phyloP scores from a whole-genome alignment of 2,888 invertebrate genomes.

The Cephus rjabovi region DNA sequence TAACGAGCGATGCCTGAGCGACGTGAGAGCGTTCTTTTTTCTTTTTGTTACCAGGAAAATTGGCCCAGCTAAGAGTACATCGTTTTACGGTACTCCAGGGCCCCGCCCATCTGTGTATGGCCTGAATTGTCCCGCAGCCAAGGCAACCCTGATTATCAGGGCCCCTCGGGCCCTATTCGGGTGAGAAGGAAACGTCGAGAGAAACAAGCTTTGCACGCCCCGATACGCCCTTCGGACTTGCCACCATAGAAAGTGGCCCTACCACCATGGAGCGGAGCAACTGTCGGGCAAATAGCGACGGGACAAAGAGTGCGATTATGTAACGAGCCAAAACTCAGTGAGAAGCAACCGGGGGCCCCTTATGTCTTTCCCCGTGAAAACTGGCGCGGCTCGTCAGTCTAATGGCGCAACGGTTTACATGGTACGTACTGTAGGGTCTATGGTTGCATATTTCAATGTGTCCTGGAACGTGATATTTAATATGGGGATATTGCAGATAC shows the following conservation, averaged over 20 bases:
- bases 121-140: slow-evolving; percentile 55
- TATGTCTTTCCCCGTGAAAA: background rate
- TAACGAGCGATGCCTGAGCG: background rate
- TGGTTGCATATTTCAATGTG: background rate
- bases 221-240: slow-evolving; percentile 22
- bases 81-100: slow-evolving; percentile 19
- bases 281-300: slow-evolving; percentile 49
- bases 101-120: slow-evolving; percentile 54
- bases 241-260: slow-evolving; percentile 35
- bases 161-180: slow-evolving; percentile 17
- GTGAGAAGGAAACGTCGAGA: slow-evolving; percentile 25
- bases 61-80: slow-evolving; percentile 3
- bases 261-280: slow-evolving; percentile 48
- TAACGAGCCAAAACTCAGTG: background rate
- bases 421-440: background rate
- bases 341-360: background rate
- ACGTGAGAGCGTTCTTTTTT: background rate
- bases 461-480: background rate
- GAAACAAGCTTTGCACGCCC: slow-evolving; percentile 10
- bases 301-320: slow-evolving; percentile 30
- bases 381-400: background rate
- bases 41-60: background rate
- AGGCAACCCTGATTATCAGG: slow-evolving; percentile 59
- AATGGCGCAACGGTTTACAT: background rate
- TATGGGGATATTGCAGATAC: background rate